These are phyloP conservation scores for Nyleta sp. DNA, from an alignment of 2,888 invertebrate species.

Conservation along the genomic window DNA sequence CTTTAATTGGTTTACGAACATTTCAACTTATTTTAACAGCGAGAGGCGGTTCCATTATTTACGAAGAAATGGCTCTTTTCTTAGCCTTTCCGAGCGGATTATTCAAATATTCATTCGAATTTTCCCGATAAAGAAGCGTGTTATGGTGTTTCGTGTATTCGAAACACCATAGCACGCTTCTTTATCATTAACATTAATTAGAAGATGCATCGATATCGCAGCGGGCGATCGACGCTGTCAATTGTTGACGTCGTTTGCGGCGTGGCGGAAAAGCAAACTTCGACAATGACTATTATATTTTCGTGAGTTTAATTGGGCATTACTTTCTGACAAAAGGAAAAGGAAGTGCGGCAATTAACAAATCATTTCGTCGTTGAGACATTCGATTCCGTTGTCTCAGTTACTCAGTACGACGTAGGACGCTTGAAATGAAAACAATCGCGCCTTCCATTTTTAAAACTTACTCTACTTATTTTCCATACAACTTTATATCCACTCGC, in stretches of 20 bases:
- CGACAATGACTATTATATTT: conserved; percentile 10
- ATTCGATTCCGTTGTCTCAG: neutral
- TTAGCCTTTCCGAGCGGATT: neutral
- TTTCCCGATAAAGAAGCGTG: neutral
- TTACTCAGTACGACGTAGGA: too few species aligned
- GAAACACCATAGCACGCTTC: neutral
- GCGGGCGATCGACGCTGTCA: too few species aligned
- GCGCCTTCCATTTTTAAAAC: conserved; percentile 7
- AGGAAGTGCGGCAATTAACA: too few species aligned
- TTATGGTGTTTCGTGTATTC: conserved; percentile 1
- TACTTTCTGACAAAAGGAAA: too few species aligned
- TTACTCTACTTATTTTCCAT: conserved; percentile 13
- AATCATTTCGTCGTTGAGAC: neutral
- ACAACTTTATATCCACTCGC: conserved; percentile 14
- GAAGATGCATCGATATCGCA: conserved; percentile 3
- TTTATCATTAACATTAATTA: conserved; percentile 22
- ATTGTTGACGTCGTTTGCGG: too few species aligned
- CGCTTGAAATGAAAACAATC: neutral
- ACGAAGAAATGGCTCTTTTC: neutral
- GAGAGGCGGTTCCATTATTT: neutral
- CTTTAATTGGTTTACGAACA: conserved; percentile 18
- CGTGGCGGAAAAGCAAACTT: neutral
- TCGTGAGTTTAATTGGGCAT: conserved; percentile 10
- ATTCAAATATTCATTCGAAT: conserved; percentile 11
- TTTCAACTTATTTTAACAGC: conserved; percentile 13